Evolutionary conservation across 2,888 invertebrate genomes (phyloP).

Genomic region (Zelleria hepariella): DNA sequence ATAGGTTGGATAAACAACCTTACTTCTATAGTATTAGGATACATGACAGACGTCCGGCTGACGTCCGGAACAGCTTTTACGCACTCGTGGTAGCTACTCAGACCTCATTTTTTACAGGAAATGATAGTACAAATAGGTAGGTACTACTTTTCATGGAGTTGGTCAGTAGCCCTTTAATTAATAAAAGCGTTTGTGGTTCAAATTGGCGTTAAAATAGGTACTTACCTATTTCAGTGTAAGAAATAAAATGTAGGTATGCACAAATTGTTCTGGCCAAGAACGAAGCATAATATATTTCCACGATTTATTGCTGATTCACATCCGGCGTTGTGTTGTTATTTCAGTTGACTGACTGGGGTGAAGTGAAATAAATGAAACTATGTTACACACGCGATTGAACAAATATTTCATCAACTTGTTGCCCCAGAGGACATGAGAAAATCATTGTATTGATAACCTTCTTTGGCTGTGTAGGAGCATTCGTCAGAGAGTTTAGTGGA

Average conservation of each 20-base stretch:
- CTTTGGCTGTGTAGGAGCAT: conserved; percentile 12
- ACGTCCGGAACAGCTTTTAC: no score
- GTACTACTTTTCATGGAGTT: no score
- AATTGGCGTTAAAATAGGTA: no score
- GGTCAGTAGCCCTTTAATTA: no score
- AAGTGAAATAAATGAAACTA: conserved; percentile 69
- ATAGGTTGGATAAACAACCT: no score
- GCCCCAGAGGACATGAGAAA: conserved; percentile 49
- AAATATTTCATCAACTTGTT: conserved; percentile 69
- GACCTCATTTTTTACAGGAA: no score
- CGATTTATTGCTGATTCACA: conserved; percentile 61
- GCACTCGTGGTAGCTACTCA: no score
- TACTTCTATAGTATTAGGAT: no score
- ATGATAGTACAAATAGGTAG: no score
- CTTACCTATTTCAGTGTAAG: not conserved
- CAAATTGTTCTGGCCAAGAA: conserved; percentile 20
- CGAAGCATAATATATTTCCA: conserved; percentile 33
- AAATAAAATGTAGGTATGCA: not conserved
- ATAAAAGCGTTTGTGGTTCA: no score
- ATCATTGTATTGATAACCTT: conserved; percentile 43
- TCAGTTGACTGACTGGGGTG: conserved; percentile 56
- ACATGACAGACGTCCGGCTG: no score
- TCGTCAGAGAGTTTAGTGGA: conserved; percentile 28
- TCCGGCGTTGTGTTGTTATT: conserved; percentile 57
- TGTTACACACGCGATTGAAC: conserved; percentile 64